Base-by-base conservation (phyloP, 2,888 invertebrate genomes). In the Brachycybe producta region DNA sequence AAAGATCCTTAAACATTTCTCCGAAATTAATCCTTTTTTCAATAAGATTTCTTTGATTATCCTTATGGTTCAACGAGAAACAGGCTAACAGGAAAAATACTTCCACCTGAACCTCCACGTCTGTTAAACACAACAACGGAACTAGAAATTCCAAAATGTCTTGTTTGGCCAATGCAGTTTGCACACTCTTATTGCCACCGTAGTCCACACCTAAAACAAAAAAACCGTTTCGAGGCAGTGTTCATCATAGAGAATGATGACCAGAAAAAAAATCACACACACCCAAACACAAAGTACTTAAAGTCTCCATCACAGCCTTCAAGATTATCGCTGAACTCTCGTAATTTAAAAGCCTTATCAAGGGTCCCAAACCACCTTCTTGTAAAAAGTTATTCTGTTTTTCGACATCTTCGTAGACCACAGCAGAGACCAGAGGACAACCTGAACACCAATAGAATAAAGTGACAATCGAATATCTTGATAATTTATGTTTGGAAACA, bases 331-430 rank as follows among this genome's bases (percentile, higher is more conserved):
- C 19, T 7, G 41, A 17, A 41, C 24, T 19, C n/a, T n/a, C 17
- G 23, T 17, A 23, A 21, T 19, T n/a, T 4, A 41, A 23, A 17
- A 41, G 41, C 5, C 51, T 19, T 23, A 48, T 38, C 24, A 51
- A 36, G 11, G 51, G 45, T 15, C 38, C 46, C n/a, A 51, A 32
- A 11, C 51, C 51, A 17, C 51, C 51, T 47, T 51, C 46, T 39
- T 46, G 48, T 1, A 51, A 23, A 2, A 51, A 39, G n/a, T 23
- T 15, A 17, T 46, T 51, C 30, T 51, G 51, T 8, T 35, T 39
- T 27, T 48, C 38, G 8, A 49, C 21, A 32, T 51, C 51, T 46
- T 51, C 51, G 15, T 32, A 48, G 2, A 41, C 46, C 26, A 48
- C 26, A n/a, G 51, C 51, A 5, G 46, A 21, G 17, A 49, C 42